Base-by-base conservation (phyloP, 2,888 invertebrate genomes). In the Papilio gigon region DNA sequence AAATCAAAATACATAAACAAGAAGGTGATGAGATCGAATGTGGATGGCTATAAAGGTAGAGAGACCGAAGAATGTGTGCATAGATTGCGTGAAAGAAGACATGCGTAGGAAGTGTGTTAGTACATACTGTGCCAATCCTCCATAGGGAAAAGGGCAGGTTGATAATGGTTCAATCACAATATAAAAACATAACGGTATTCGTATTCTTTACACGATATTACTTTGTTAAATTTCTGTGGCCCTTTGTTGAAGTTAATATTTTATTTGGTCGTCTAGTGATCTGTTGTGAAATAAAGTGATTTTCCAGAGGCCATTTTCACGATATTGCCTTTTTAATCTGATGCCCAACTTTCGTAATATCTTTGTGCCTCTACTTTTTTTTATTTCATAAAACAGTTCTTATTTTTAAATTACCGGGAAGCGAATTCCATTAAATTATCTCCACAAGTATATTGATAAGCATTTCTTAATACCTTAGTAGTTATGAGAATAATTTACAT, bases 301-400 rank as follows among this genome's bases (percentile, higher is more conserved):
- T 56, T 17, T 17, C n/a, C 53, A 56, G 20, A 27, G 58, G 14
- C 40, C 30, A 58, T 30, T 30, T 14, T 50, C 40, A 42, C 40
- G 56, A 58, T 42, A 58, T 65, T 42, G 58, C 58, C 42, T 65
- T 65, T 65, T 65, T 65, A 65, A 65, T 65, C 40, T 22, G 65
- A 20, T 30, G 58, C 42, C 58, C n/a, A 40, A 58, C 30, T 65
- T 65, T 65, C 30, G 42, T 58, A 33, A 30, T 30, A 58, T 65
- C 42, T 65, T 56, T 30, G 17, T 56, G 8, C 53, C n/a, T 30
- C 30, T 27, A 27, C 14, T 37, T 17, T 56, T 53, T 14, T 27
- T 27, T 53, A 53, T 53, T 53, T 30, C n/a, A 17, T 56, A 17
- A 56, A 56, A 56, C 30, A 56, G n/a, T 17, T 4, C 1, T 30